Evolutionary conservation across 2,797 vertebrate species (phyloP).

Genomic region (Myiotriccus ornatus): DNA sequence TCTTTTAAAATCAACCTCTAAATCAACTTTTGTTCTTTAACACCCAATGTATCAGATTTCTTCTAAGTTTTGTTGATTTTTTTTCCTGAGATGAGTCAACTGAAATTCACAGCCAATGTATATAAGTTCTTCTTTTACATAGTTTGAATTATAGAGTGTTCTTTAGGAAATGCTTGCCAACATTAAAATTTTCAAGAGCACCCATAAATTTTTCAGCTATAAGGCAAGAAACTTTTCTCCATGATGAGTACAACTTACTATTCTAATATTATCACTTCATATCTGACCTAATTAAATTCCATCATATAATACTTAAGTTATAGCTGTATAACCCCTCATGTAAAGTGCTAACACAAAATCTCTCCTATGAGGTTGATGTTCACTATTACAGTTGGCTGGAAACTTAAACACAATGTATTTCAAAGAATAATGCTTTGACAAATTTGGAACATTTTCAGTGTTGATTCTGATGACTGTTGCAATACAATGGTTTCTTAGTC

Average conservation of each 20-base stretch:
- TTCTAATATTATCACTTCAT: conserved; percentile 28
- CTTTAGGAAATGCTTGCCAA: not conserved
- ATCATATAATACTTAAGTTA: not conserved
- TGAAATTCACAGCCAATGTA: not conserved
- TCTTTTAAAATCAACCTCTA: not conserved
- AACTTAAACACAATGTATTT: not conserved
- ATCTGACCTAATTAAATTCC: conserved; percentile 29
- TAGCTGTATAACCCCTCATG: not conserved
- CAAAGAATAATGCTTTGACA: not conserved
- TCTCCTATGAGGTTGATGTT: not conserved
- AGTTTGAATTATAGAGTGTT: not conserved
- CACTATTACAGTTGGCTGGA: not conserved
- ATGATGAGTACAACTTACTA: not conserved
- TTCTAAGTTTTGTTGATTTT: not conserved
- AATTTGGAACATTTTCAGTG: not conserved
- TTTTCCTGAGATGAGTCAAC: not conserved
- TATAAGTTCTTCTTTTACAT: not conserved
- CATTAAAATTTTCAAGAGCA: not conserved
- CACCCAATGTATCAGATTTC: not conserved
- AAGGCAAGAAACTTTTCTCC: not conserved
- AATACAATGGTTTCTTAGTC: not conserved
- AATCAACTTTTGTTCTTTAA: not conserved
- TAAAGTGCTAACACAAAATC: conserved; percentile 17
- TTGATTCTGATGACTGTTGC: not conserved
- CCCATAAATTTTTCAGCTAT: not conserved